Evolutionary conservation across 2,888 invertebrate species (phyloP).

Genomic region (Pandemis corylana): DNA sequence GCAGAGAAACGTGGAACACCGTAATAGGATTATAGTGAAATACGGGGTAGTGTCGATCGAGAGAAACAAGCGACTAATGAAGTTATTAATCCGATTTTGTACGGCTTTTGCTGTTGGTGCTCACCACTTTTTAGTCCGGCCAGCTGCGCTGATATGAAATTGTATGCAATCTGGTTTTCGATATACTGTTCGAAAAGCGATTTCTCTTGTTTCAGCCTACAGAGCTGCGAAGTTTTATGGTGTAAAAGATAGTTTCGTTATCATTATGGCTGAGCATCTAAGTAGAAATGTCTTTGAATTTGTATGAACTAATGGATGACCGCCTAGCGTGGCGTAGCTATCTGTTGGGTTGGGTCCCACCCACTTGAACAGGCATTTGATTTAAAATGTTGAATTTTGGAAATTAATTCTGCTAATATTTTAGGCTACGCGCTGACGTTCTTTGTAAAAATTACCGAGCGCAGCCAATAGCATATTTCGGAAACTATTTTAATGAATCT

Average conservation of each 20-base stretch:
- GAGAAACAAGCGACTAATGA: slow-evolving; percentile 83
- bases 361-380: no score
- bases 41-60: slow-evolving; percentile 79
- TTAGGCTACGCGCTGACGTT: no score
- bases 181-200: slow-evolving; percentile 6
- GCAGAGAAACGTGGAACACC: slow-evolving; percentile 63
- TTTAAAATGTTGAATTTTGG: no score
- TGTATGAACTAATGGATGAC: no score
- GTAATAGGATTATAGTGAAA: slow-evolving; percentile 83
- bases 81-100: slow-evolving; percentile 84
- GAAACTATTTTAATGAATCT: no score
- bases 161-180: slow-evolving; percentile 44
- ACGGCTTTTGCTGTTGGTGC: slow-evolving; percentile 72
- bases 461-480: no score
- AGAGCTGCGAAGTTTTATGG: background rate
- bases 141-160: slow-evolving; percentile 55
- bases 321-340: no score
- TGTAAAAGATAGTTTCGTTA: background rate
- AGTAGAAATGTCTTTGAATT: no score
- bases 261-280: background rate
- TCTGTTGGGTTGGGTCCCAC: no score
- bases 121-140: slow-evolving; percentile 61
- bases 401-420: no score
- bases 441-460: no score
- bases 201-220: background rate